Evolutionary conservation across 2,113 vertebrate genomes (phyloP), one percentile per base, ranked within the genome.

Genomic region (Zapus hudsonius): DNA sequence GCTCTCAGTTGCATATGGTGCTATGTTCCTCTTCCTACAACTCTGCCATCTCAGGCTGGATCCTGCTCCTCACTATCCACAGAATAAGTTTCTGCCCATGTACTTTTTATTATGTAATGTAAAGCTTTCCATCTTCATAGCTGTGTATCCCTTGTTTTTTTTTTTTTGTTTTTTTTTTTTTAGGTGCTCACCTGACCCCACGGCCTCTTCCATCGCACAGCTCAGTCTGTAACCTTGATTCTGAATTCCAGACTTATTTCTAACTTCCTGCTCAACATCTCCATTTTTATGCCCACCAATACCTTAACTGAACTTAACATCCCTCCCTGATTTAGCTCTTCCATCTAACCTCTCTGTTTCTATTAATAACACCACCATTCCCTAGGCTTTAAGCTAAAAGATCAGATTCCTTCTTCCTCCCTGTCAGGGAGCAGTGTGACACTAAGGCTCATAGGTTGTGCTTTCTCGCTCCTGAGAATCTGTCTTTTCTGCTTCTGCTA

Each of bases 241-340:
- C 31, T 80, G 40, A 82, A 67, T 84, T 75, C 57, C 78, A 89
- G 61, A 61, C 38, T n/a, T 67, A 80, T 25, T 92, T 92, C 72
- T 92, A 9, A 92, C 70, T 89, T 78, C 57, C 64, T 84, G 12
- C 36, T 80, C 57, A 91, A 3, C 73, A 52, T 89, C 89, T 92
- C 33, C 36, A 55, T 94, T 92, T 93, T 88, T 67, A 16, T 82
- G 33, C 75, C 31, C 73, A 64, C 27, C 81, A 64, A 57, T 70
- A 78, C 76, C 61, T 92, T 81, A 72, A 9, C 87, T 73, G 55
- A 93, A 81, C 27, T n/a, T 79, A 84, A 36, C 81, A 73, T 84
- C 63, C 57, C 38, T 95, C 72, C 87, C 61, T 25, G 87, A 84
- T 55, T 91, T 76, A 89, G 87, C 61, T 79, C 75, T 91, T 92